These are phyloP conservation scores for Drosophila funebris DNA, from an alignment of 1,140 invertebrate species.

Conservation along the genomic window DNA sequence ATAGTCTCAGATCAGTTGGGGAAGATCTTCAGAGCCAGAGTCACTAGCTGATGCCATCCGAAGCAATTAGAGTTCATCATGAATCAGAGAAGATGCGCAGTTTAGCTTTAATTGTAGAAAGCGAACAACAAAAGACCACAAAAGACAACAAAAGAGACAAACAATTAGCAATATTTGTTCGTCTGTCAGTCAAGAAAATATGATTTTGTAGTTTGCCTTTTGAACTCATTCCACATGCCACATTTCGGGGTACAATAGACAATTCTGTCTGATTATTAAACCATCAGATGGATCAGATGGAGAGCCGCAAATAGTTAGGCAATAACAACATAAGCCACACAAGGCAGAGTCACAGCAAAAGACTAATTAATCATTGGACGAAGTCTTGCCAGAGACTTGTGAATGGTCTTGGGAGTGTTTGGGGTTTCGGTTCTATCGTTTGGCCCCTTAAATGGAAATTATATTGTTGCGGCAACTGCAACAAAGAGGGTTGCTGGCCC, in stretches of 20 bases:
- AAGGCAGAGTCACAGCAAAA: conserved; percentile 12
- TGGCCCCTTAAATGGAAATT: conserved; percentile 67
- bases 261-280: conserved; percentile 78
- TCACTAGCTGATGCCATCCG: background rate
- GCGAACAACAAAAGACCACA: conserved; percentile 13
- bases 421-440: background rate
- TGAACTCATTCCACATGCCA: conserved; percentile 54
- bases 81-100: conserved; percentile 45
- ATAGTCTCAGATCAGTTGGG: conserved; percentile 10
- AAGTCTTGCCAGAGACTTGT: conserved; percentile 19
- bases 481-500: conserved; percentile 11
- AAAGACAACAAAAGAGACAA: conserved; percentile 60
- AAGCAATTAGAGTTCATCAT: conserved; percentile 36
- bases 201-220: conserved; percentile 67
- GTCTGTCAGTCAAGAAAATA: conserved; percentile 42
- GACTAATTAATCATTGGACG: conserved; percentile 75
- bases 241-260: conserved; percentile 62
- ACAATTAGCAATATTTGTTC: conserved; percentile 65
- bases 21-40: background rate
- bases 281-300: conserved; percentile 52
- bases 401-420: conserved; percentile 4
- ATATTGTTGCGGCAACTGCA: conserved; percentile 66
- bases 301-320: conserved; percentile 11
- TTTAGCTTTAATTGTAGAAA: conserved; percentile 70
- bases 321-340: conserved; percentile 46